Base-by-base conservation (phyloP, 2,113 vertebrate species). In the Anolis sagrei region DNA sequence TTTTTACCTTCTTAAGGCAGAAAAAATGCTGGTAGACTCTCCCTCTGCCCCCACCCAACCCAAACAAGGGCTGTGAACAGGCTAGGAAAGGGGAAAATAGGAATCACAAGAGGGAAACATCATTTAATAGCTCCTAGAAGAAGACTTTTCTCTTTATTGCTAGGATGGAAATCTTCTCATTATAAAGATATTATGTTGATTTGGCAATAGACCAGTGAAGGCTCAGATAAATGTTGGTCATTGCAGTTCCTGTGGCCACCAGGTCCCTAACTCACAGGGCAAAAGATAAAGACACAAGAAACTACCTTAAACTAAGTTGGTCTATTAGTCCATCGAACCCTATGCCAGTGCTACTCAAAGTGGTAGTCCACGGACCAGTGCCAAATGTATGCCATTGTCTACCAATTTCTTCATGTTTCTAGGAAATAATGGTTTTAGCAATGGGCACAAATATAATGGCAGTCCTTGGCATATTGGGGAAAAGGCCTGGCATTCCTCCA, bases 81-180 rank as follows among this genome's bases (percentile, higher is more conserved):
- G 84, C 78, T 18, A 5, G 10, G 82, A 34, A 36, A 68, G 82
- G 68, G 73, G 83, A 36, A 64, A 75, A 75, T 54, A 32, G 54
- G 8, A 51, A 76, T 1, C 44, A 49, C 21, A 16, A 11, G 21
- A 73, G 54, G 81, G 78, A 82, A 87, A 93, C 87, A 88, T 86
- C 72, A 83, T 81, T 82, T 69, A 82, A 4, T 1, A 1, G 76
- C 76, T 79, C 78, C 2, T 85, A 85, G 4, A 92, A 77, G 88
- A 86, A 85, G 83, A 88, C 84, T 85, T 85, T 79, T 82, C 51
- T 83, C 25, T 74, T 73, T 44, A 39, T 44, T 44, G 32, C 62
- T 34, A 62, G 74, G 44, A 18, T 29, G 74, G 29, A 13, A 18
- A 44, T 44, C 54, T 62, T 75, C 25, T 61, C 13, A n/a, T 62